These are phyloP conservation scores for Corythoichthys intestinalis DNA, from an alignment of 2,113 vertebrate genomes.

Conservation along the genomic window DNA sequence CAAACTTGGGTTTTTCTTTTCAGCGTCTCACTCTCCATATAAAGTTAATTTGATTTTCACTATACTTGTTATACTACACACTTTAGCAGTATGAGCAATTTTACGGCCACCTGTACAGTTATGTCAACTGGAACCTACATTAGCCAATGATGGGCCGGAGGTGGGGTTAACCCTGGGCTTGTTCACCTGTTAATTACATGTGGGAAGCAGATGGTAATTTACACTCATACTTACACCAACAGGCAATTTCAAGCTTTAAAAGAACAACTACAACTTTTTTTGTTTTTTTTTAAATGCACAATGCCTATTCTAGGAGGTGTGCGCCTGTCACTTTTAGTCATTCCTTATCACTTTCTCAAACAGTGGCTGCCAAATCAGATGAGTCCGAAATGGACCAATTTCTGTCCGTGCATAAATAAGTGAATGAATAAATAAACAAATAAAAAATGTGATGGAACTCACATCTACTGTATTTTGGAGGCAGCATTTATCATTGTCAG, in stretches of 20 bases:
- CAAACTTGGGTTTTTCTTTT: too few relatives aligned
- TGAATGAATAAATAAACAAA: slow-evolving; percentile 52
- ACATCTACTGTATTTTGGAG: slow-evolving; percentile 67
- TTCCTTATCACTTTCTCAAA: slow-evolving; percentile 20
- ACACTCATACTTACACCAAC: not conserved
- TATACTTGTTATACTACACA: too few relatives aligned
- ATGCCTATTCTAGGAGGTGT: slow-evolving; percentile 26
- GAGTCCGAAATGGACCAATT: slow-evolving; percentile 61
- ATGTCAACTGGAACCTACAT: not conserved
- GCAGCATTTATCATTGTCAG: slow-evolving; percentile 79
- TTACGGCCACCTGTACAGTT: too few relatives aligned
- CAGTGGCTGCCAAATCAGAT: slow-evolving; percentile 49
- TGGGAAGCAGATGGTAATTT: not conserved
- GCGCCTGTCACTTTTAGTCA: slow-evolving; percentile 31
- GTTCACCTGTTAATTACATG: not conserved
- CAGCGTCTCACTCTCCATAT: too few relatives aligned
- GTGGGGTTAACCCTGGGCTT: not conserved
- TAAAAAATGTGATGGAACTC: slow-evolving; percentile 62
- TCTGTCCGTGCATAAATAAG: slow-evolving; percentile 54
- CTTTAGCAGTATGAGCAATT: too few relatives aligned
- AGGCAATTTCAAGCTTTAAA: not conserved
- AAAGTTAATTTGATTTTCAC: too few relatives aligned
- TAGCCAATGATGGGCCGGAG: not conserved
- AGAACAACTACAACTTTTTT: slow-evolving; percentile 27
- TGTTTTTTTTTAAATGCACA: not conserved